A percentile compares a stretch with the other conserved stretches of the same genome.
These are phyloP conservation scores for Pantelozetes paolii DNA, from an alignment of 2,888 invertebrate species.

Conservation along the genomic window DNA sequence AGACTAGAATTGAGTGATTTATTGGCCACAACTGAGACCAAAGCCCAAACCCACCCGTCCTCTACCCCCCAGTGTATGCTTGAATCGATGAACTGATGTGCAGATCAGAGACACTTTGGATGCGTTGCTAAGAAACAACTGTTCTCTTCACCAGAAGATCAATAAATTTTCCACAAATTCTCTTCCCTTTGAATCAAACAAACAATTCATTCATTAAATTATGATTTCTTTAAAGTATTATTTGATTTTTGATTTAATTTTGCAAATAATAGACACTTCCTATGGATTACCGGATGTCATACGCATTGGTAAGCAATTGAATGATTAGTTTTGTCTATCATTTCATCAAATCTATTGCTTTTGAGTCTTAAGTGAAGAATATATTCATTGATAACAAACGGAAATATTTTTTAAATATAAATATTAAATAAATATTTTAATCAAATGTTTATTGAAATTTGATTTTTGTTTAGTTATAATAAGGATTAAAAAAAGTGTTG, in stretches of 20 bases:
- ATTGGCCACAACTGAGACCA: too few relatives aligned
- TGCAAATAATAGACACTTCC: not conserved
- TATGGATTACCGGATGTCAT: not conserved
- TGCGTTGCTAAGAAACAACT: constrained; percentile 14
- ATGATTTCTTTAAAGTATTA: not conserved
- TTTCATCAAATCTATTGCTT: too few relatives aligned
- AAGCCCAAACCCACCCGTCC: too few relatives aligned
- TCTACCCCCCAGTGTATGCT: too few relatives aligned
- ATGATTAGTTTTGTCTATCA: not conserved
- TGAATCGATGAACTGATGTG: not conserved
- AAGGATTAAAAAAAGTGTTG: too few relatives aligned
- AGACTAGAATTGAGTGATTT: too few relatives aligned
- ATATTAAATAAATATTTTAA: too few relatives aligned
- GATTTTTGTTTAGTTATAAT: too few relatives aligned
- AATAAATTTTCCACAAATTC: not conserved
- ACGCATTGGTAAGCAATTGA: not conserved
- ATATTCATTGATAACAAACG: too few relatives aligned
- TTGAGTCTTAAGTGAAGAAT: too few relatives aligned
- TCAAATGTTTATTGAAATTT: too few relatives aligned
- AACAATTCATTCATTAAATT: not conserved
- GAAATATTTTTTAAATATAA: too few relatives aligned
- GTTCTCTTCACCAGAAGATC: constrained; percentile 16
- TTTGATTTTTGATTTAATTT: not conserved
- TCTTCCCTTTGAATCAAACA: not conserved
- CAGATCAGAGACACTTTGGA: not conserved